phyloP scores from a whole-genome alignment of 2,797 vertebrate genomes.

The Apodemus agrarius region DNA sequence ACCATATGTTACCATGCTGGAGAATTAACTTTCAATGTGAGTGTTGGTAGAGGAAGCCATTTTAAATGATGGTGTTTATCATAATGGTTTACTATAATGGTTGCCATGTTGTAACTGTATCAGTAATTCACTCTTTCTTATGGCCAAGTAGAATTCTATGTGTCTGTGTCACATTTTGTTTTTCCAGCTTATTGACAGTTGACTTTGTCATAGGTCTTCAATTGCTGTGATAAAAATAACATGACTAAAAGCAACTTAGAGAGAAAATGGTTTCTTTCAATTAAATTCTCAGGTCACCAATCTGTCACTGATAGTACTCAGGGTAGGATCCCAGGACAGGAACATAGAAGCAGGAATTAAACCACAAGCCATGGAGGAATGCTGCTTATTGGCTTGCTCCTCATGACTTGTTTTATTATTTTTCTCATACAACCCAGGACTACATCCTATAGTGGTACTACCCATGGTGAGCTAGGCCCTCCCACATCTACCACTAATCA shows the following conservation, averaged over 20 bases:
- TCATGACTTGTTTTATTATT: not conserved
- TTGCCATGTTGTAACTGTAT: not conserved
- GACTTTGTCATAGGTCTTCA: not conserved
- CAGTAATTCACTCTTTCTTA: not conserved
- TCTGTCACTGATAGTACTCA: not conserved
- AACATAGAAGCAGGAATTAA: not conserved
- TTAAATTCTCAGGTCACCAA: not conserved
- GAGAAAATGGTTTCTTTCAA: not conserved
- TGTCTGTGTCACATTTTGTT: not conserved
- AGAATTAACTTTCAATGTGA: not conserved
- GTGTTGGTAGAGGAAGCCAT: not conserved
- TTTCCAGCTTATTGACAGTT: not conserved
- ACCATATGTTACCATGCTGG: not conserved
- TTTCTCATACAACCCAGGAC: not conserved
- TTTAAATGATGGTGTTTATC: not conserved
- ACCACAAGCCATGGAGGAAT: not conserved
- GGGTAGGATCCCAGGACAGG: not conserved
- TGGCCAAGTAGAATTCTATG: not conserved
- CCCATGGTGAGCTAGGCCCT: not conserved
- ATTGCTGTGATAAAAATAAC: not conserved
- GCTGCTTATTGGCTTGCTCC: not conserved
- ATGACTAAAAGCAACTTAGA: not conserved
- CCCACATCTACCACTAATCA: not conserved
- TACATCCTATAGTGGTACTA: not conserved
- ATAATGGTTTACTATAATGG: not conserved